Conservation (phyloP, 1,140 invertebrate species). For the Antheraea pernyi region DNA sequence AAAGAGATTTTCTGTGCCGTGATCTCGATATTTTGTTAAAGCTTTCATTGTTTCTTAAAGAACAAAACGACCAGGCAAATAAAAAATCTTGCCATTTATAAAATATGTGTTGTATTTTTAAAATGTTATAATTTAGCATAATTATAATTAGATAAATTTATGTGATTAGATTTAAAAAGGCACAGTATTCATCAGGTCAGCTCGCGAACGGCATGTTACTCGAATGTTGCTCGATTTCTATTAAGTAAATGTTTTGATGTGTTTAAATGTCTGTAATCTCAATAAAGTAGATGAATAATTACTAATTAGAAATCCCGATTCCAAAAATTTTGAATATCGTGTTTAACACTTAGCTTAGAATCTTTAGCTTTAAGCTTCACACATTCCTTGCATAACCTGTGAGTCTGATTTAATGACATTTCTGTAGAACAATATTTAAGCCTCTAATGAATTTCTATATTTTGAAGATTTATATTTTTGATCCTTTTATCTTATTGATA, state of each 20-base stretch:
- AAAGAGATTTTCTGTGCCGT: constrained; percentile 52
- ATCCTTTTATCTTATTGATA: constrained; percentile 69
- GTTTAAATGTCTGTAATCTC: constrained; percentile 43
- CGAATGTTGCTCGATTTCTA: constrained; percentile 62
- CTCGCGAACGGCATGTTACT: constrained; percentile 58
- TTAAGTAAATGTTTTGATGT: constrained; percentile 58
- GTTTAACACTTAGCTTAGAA: constrained; percentile 50
- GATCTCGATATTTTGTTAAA: constrained; percentile 37
- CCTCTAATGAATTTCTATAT: constrained; percentile 68
- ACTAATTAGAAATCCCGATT: constrained; percentile 36
- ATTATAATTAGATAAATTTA: constrained; percentile 25
- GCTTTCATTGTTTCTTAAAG: constrained; percentile 21
- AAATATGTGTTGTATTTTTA: constrained; percentile 6
- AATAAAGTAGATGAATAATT: constrained; percentile 30
- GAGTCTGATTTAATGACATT: constrained; percentile 75
- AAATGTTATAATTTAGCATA: constrained; percentile 11
- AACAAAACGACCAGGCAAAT: constrained; percentile 29
- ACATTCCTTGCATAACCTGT: constrained; percentile 70
- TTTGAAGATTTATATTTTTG: constrained; percentile 77
- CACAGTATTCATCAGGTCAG: constrained; percentile 80
- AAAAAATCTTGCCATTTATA: constrained; percentile 36
- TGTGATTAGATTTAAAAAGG: constrained; percentile 46
- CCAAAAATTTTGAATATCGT: constrained; percentile 36
- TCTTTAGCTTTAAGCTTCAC: constrained; percentile 67
- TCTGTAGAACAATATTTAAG: constrained; percentile 68